Conservation (phyloP, 2,888 invertebrate species). For the Yponomeuta cagnagella region DNA sequence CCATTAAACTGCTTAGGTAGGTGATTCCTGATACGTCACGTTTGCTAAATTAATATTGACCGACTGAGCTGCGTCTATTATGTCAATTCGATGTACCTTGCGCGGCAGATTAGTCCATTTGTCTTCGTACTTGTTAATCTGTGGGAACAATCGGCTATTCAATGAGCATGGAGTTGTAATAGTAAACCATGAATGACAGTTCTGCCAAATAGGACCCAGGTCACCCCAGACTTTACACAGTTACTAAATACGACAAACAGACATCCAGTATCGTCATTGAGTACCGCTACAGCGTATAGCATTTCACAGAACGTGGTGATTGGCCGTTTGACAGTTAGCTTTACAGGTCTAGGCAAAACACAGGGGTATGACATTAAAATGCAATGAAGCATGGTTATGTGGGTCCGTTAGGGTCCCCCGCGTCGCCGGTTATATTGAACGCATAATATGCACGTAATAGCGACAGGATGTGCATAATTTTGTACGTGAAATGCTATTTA, state of each 20-base stretch:
- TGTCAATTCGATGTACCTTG: too few relatives aligned
- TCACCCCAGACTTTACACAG: not conserved
- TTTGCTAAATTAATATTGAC: too few relatives aligned
- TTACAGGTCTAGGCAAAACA: not conserved
- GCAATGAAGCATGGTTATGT: constrained; percentile 5
- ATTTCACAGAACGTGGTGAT: constrained; percentile 15
- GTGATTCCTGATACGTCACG: not conserved
- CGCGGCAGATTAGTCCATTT: too few relatives aligned
- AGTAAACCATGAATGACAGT: too few relatives aligned
- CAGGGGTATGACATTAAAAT: constrained; percentile 11
- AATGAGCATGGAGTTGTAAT: too few relatives aligned
- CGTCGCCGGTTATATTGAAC: not conserved
- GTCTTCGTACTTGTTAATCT: too few relatives aligned
- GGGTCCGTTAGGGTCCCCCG: constrained; percentile 5
- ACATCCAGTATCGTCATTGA: not conserved
- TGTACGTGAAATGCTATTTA: not conserved
- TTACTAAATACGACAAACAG: too few relatives aligned
- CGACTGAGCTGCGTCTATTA: too few relatives aligned
- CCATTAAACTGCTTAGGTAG: not conserved
- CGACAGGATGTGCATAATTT: not conserved
- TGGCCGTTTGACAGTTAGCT: not conserved
- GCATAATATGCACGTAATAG: not conserved
- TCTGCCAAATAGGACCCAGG: not conserved
- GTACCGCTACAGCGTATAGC: not conserved
- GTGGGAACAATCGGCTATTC: too few relatives aligned